phyloP scores from a whole-genome alignment of 2,113 vertebrate genomes.

The Hemichromis elongatus region DNA sequence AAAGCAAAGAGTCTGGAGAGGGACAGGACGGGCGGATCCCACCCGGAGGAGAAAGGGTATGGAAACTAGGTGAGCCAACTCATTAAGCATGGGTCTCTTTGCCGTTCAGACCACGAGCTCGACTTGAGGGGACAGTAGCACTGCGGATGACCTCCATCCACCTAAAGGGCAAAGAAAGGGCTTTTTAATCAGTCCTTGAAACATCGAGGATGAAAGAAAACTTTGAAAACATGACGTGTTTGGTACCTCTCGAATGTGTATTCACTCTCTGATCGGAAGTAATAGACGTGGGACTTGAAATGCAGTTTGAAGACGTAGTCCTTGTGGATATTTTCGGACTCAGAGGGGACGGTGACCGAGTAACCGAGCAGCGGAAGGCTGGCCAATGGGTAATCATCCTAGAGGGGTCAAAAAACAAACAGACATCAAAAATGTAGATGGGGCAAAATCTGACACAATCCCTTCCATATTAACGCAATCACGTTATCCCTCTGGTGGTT shows the following conservation, averaged over 20 bases:
- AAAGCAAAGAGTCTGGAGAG: conserved; percentile 30
- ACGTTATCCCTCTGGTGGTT: background rate
- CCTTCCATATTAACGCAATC: background rate
- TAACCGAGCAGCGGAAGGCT: conserved; percentile 95
- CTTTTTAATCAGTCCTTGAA: background rate
- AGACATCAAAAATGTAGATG: background rate
- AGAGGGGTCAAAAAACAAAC: background rate
- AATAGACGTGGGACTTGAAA: conserved; percentile 98
- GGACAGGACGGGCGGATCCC: background rate
- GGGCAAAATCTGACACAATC: background rate
- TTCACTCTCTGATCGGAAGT: conserved; percentile 96
- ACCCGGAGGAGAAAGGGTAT: background rate
- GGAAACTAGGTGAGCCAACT: conserved; percentile 40
- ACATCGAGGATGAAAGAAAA: background rate
- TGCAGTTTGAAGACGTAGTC: conserved; percentile 98
- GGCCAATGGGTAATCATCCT: conserved; percentile 97
- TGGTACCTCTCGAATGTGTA: conserved; percentile 92
- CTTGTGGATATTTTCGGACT: conserved; percentile 96
- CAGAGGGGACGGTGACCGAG: conserved; percentile 88
- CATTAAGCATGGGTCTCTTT: conserved; percentile 85
- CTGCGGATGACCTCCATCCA: conserved; percentile 99
- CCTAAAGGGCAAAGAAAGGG: conserved; percentile 58
- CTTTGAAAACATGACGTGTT: background rate
- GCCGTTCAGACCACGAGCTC: conserved; percentile 76
- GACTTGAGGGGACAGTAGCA: conserved; percentile 85